Evolutionary conservation across 2,797 vertebrate genomes (phyloP).

Genomic region (Sparus aurata): DNA sequence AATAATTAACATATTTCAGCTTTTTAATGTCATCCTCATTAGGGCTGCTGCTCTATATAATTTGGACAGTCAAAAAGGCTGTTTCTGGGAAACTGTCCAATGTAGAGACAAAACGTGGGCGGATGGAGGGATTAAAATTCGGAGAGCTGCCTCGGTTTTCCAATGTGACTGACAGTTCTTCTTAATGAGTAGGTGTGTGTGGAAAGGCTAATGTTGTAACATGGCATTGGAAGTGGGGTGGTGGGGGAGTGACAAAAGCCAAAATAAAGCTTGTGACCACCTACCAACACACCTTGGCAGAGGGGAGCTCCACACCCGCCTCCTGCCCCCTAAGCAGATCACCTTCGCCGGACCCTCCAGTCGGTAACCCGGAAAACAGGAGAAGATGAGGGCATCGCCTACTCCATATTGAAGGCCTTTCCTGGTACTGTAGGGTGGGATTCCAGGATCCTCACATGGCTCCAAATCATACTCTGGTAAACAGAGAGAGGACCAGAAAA

Average conservation of each 20-base stretch:
- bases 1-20: conserved; percentile 54
- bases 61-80: conserved; percentile 59
- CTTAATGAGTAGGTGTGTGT: conserved; percentile 28
- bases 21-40: conserved; percentile 62
- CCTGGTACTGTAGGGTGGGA: conserved; percentile 94
- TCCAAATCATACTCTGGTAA: conserved; percentile 94
- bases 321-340: conserved; percentile 98
- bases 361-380: conserved; percentile 98
- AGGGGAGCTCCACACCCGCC: conserved; percentile 99
- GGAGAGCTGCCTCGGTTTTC: conserved; percentile 26
- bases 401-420: conserved; percentile 97
- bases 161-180: conserved; percentile 29
- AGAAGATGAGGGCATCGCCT: conserved; percentile 94
- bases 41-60: conserved; percentile 51
- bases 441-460: conserved; percentile 96
- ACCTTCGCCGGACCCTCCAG: conserved; percentile 94
- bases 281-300: conserved; percentile 99
- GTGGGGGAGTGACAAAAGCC: conserved; percentile 83
- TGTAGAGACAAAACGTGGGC: conserved; percentile 38
- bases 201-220: not conserved
- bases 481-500: not conserved
- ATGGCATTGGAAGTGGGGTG: conserved; percentile 18
- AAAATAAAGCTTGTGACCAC: conserved; percentile 98
- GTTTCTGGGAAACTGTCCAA: conserved; percentile 68
- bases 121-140: conserved; percentile 42